Evolutionary conservation across 2,797 vertebrate genomes (phyloP), one percentile per base, ranked within the genome.

Genomic region (Tragopan temminckii): DNA sequence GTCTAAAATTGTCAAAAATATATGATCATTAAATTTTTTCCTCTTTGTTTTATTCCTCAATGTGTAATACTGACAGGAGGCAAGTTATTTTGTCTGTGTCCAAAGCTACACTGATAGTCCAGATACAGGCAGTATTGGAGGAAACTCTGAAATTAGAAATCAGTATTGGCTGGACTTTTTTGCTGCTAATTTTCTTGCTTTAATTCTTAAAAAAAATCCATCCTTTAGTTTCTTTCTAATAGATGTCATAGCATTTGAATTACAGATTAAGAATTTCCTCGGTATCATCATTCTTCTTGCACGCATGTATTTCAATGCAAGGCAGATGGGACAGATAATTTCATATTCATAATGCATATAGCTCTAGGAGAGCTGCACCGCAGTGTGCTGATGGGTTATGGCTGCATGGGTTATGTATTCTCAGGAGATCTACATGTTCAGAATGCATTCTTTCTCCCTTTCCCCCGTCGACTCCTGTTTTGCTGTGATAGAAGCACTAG

Each of bases 261-360:
- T 72, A 83, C 40, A 76, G 52, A 83, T 67, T 33, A 77, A 46
- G 25, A 77, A 89, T 91, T 90, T 94, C 24, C 33, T 78, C 42
- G 55, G 53, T 55, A 67, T 80, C 0, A 0, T 91, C 57, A 67
- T 63, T 92, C 33, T 95, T 86, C 45, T 40, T 76, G 50, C 57
- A 89, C 72, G 55, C 18, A 5, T 64, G 6, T 77, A 33, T 96
- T 91, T 93, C 66, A 58, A 20, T 68, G 24, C 38, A 76, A 88
- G 66, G 61, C 92, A 96, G 80, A 85, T 80, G 76, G 42, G 53
- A 58, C 21, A 64, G 67, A 64, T 82, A 76, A 74, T 76, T 87
- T 92, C 83, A 78, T 76, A 95, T 96, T 92, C 84, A 88, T 91
- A 89, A 87, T 89, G 87, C 89, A 69, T 83, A 33, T 64, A 80